Percentiles rank a stretch among this genome's conserved stretches.
phyloP scores from a whole-genome alignment of 2,113 vertebrate genomes.

The Alces alces region DNA sequence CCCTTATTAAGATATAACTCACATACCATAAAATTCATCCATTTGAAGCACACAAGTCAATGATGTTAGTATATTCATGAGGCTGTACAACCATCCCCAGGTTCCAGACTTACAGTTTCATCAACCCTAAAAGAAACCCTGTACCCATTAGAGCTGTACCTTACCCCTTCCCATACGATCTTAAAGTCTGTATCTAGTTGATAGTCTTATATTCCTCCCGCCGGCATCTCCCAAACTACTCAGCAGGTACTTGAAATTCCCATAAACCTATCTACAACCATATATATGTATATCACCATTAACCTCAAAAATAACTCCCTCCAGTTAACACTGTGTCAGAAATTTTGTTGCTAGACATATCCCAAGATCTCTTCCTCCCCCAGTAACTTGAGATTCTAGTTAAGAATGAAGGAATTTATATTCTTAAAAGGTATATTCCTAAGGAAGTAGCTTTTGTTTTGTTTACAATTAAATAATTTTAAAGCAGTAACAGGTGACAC shows the following conservation, averaged over 20 bases:
- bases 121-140: background rate
- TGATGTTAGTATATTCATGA: background rate
- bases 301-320: background rate
- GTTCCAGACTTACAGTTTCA: background rate
- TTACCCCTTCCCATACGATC: background rate
- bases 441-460: background rate
- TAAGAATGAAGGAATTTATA: background rate
- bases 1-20: background rate
- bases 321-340: background rate
- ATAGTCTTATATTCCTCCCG: background rate
- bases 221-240: background rate
- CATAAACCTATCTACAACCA: background rate
- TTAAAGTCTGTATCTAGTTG: background rate
- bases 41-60: background rate
- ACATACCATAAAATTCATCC: background rate
- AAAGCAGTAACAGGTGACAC: background rate
- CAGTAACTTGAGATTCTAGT: background rate
- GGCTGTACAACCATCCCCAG: background rate
- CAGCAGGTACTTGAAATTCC: background rate
- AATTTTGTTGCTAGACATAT: background rate
- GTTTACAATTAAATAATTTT: background rate
- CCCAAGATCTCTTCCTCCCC: background rate
- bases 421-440: background rate
- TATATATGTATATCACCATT: background rate
- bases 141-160: background rate